phyloP scores from a whole-genome alignment of 2,797 vertebrate species.

The Tenualosa thibaudeaui region DNA sequence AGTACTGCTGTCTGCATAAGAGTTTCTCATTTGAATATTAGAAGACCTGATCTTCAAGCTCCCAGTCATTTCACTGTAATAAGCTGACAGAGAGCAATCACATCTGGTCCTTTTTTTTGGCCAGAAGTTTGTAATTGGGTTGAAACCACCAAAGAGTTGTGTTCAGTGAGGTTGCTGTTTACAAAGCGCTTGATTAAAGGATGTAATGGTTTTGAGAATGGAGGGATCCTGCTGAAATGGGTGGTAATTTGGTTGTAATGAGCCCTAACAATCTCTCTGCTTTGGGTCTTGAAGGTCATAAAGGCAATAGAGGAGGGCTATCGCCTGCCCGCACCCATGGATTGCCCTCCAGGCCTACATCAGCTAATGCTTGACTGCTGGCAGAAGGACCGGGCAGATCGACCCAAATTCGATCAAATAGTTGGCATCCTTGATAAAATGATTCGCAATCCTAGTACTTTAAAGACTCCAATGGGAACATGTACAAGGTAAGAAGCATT shows the following conservation, averaged over 20 bases:
- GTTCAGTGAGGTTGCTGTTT: conserved; percentile 39
- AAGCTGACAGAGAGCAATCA: conserved; percentile 34
- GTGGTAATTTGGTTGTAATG: conserved; percentile 22
- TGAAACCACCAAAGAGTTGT: conserved; percentile 44
- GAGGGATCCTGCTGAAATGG: neutral
- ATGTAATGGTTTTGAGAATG: conserved; percentile 22
- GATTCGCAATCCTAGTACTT: conserved; percentile 96
- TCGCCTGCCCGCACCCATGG: conserved; percentile 96
- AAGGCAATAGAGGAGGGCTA: conserved; percentile 99
- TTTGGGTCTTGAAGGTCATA: conserved; percentile 81
- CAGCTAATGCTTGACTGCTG: conserved; percentile 98
- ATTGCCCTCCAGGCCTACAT: conserved; percentile 95
- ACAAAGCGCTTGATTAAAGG: conserved; percentile 49
- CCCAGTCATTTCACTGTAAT: conserved; percentile 22
- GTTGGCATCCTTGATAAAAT: conserved; percentile 97
- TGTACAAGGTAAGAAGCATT: conserved; percentile 86
- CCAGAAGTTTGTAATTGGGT: conserved; percentile 26
- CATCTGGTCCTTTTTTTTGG: conserved; percentile 38
- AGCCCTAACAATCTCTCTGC: conserved; percentile 34
- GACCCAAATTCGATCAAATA: conserved; percentile 98
- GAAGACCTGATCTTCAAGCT: conserved; percentile 12
- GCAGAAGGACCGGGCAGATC: conserved; percentile 94
- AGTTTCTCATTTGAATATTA: neutral
- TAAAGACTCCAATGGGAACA: conserved; percentile 94
- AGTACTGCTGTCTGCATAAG: neutral